Percentiles rank a stretch among this genome's conserved stretches.
Evolutionary conservation across 2,113 vertebrate genomes (phyloP).

Genomic region (Epinephelus moara): DNA sequence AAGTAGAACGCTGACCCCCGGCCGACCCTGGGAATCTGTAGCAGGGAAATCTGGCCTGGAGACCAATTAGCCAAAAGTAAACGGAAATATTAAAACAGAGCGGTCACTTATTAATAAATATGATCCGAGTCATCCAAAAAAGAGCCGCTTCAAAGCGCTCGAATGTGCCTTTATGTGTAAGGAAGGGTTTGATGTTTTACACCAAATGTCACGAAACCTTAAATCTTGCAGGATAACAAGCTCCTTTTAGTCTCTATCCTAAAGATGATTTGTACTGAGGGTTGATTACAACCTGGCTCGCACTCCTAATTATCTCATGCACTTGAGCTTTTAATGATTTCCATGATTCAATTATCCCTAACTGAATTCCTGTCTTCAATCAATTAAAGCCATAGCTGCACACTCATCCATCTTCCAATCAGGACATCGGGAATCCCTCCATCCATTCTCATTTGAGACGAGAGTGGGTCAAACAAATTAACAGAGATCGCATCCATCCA

Average conservation of each 20-base stretch:
- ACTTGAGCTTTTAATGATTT: conserved; percentile 84
- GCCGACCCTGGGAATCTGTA: conserved; percentile 67
- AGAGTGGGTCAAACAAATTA: conserved; percentile 77
- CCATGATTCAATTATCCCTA: conserved; percentile 80
- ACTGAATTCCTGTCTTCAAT: conserved; percentile 83
- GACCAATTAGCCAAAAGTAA: conserved; percentile 71
- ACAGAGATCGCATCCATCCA: conserved; percentile 71
- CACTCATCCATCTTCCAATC: conserved; percentile 82
- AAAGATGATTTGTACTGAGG: conserved; percentile 57
- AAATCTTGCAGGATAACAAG: conserved; percentile 54
- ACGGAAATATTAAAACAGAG: conserved; percentile 61
- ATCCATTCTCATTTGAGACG: conserved; percentile 80
- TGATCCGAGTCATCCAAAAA: conserved; percentile 27
- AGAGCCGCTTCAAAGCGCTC: conserved; percentile 42
- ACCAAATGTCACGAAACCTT: conserved; percentile 33
- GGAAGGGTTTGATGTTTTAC: conserved; percentile 25
- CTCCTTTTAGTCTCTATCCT: conserved; percentile 24
- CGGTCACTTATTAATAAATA: conserved; percentile 63
- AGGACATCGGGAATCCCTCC: conserved; percentile 74
- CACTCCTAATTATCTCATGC: conserved; percentile 74
- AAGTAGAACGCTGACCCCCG: conserved; percentile 72
- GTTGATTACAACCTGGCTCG: conserved; percentile 78
- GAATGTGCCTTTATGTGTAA: conserved; percentile 1
- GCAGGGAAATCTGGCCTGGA: conserved; percentile 54
- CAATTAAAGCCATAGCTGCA: conserved; percentile 79